Evolutionary conservation across 2,113 vertebrate species (phyloP).

Genomic region (Dascyllus trimaculatus): DNA sequence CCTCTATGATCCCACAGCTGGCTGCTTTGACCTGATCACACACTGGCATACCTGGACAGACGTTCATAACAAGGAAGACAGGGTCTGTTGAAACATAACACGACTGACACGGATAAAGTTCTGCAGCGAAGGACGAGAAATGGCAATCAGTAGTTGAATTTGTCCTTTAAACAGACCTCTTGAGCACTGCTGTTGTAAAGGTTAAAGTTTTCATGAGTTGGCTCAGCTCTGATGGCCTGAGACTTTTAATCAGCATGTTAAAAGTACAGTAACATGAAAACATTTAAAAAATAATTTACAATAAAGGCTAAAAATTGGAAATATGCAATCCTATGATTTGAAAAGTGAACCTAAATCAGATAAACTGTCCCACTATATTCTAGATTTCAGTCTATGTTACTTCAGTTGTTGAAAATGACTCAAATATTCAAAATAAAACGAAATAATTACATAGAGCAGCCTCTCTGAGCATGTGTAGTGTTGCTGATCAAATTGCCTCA

Average conservation of each 20-base stretch:
- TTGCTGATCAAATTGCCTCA: not conserved
- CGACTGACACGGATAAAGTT: not conserved
- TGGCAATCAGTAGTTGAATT: not conserved
- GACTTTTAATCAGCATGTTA: not conserved
- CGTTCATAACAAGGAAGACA: conserved; percentile 6
- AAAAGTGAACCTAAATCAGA: no score
- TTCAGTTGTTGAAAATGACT: not conserved
- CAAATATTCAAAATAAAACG: not conserved
- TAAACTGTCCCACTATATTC: no score
- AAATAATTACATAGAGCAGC: not conserved
- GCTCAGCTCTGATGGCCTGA: no score
- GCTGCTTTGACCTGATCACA: conserved; percentile 48
- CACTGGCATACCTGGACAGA: conserved; percentile 26
- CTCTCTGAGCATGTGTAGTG: not conserved
- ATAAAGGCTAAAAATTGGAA: not conserved
- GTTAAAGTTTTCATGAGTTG: not conserved
- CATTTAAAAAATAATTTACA: not conserved
- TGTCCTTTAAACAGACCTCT: not conserved
- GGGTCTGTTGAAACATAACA: conserved; percentile 13
- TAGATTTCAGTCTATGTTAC: not conserved
- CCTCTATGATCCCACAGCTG: conserved; percentile 27
- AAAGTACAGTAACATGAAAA: not conserved
- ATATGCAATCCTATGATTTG: not conserved
- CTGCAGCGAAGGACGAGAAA: not conserved
- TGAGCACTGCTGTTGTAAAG: not conserved